These are phyloP conservation scores for Eupeodes latifasciatus DNA, from an alignment of 2,888 invertebrate species.

Conservation along the genomic window DNA sequence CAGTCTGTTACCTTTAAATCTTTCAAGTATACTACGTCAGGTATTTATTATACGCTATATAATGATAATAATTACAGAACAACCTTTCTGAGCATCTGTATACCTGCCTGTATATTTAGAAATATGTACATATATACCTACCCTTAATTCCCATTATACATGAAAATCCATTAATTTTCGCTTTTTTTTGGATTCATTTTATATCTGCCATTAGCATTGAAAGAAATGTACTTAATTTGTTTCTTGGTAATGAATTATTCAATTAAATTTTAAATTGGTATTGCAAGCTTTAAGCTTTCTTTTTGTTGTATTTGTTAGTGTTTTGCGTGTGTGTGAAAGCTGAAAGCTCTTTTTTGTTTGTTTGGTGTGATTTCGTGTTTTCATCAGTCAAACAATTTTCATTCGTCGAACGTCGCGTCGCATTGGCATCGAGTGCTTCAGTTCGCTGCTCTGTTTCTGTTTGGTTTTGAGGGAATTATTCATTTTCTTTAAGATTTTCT, in stretches of 20 bases:
- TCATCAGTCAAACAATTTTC: not conserved
- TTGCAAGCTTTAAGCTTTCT: not conserved
- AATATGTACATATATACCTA: too few relatives aligned
- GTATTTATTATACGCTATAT: too few relatives aligned
- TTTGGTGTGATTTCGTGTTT: not conserved
- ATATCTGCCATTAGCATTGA: slow-evolving; percentile 11
- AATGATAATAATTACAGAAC: too few relatives aligned
- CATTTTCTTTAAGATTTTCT: not conserved
- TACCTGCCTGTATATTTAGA: too few relatives aligned
- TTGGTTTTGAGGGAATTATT: not conserved
- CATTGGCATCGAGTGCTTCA: not conserved
- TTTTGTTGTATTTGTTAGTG: not conserved
- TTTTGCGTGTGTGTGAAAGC: slow-evolving; percentile 5
- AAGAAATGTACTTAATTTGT: slow-evolving; percentile 18
- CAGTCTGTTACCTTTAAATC: too few relatives aligned
- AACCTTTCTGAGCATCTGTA: too few relatives aligned
- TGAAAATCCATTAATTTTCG: not conserved
- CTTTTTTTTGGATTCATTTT: not conserved
- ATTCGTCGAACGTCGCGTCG: not conserved
- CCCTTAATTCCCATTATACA: not conserved
- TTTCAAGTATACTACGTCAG: too few relatives aligned
- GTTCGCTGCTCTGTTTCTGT: not conserved
- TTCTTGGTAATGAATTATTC: slow-evolving; percentile 20
- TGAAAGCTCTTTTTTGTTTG: slow-evolving; percentile 6
- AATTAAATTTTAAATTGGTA: slow-evolving; percentile 21